These are phyloP conservation scores for Brachionichthys hirsutus DNA, from an alignment of 2,113 vertebrate genomes.

Conservation along the genomic window DNA sequence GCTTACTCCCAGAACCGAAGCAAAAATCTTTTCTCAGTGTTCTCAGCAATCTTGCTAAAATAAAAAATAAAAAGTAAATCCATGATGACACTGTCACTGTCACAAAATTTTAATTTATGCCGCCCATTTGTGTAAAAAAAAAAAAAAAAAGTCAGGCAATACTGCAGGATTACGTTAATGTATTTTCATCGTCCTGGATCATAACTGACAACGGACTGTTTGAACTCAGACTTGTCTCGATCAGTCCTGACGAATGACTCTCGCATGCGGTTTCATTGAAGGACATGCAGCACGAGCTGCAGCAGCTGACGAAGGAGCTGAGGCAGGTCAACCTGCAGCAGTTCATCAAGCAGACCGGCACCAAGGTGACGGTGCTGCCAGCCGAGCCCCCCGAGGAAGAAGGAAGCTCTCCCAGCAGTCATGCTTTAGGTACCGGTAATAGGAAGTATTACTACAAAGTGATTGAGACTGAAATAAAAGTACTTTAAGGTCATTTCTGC, in stretches of 20 bases:
- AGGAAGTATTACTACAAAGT: too few species aligned
- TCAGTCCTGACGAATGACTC: neutral
- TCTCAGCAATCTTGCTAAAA: too few species aligned
- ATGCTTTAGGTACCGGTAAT: slow-evolving; percentile 81
- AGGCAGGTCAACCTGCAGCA: slow-evolving; percentile 97
- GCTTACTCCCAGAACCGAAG: too few species aligned
- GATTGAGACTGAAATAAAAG: neutral
- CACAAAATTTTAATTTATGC: too few species aligned
- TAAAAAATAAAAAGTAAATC: too few species aligned
- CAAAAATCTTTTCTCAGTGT: too few species aligned
- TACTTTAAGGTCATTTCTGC: neutral
- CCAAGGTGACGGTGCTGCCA: slow-evolving; percentile 93
- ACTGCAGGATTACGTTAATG: too few species aligned
- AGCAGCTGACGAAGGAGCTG: slow-evolving; percentile 96
- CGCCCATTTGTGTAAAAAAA: too few species aligned
- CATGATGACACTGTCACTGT: too few species aligned
- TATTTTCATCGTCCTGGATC: neutral
- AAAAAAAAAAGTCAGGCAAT: too few species aligned
- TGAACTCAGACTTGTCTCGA: neutral
- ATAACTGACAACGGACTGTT: neutral
- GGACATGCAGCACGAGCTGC: slow-evolving; percentile 95
- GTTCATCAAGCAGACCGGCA: slow-evolving; percentile 97
- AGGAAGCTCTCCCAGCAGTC: slow-evolving; percentile 73
- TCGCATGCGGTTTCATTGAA: slow-evolving; percentile 56
- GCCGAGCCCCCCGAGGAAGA: slow-evolving; percentile 88